Percentiles rank a stretch among this genome's conserved stretches.
These are phyloP conservation scores for Diachasmimorpha longicaudata DNA, from an alignment of 1,140 invertebrate genomes.

Conservation along the genomic window DNA sequence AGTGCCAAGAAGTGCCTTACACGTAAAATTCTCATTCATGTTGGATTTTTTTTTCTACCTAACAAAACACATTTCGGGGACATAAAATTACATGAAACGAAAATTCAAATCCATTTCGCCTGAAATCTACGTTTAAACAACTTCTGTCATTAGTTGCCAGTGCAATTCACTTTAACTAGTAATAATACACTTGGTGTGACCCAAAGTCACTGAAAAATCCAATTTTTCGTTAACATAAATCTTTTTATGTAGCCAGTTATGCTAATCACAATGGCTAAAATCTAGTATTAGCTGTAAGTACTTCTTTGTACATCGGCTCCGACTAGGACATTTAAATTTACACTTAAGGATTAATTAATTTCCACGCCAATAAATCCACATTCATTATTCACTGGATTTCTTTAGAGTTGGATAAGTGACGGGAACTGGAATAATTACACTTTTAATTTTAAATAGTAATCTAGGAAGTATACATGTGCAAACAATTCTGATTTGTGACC, in stretches of 20 bases:
- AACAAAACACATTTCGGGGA: background rate
- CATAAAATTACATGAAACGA: constrained; percentile 1
- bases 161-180: constrained; percentile 6
- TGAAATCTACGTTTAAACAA: background rate
- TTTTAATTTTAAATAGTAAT: background rate
- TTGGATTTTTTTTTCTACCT: background rate
- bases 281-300: constrained; percentile 34
- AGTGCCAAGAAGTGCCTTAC: constrained; percentile 9
- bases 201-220: background rate
- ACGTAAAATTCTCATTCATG: background rate
- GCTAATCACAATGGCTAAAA: constrained; percentile 14
- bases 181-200: constrained; percentile 5
- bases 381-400: background rate
- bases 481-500: background rate
- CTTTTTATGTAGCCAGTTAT: background rate
- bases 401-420: background rate
- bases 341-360: constrained; percentile 28
- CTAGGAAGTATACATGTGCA: background rate
- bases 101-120: background rate
- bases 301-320: constrained; percentile 35
- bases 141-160: constrained; percentile 15
- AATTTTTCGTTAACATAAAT: background rate
- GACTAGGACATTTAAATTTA: constrained; percentile 34
- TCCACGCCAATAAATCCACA: background rate
- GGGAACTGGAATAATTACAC: background rate